Evolutionary conservation across 1,140 invertebrate species (phyloP).

Genomic region (Papilio dardanus): DNA sequence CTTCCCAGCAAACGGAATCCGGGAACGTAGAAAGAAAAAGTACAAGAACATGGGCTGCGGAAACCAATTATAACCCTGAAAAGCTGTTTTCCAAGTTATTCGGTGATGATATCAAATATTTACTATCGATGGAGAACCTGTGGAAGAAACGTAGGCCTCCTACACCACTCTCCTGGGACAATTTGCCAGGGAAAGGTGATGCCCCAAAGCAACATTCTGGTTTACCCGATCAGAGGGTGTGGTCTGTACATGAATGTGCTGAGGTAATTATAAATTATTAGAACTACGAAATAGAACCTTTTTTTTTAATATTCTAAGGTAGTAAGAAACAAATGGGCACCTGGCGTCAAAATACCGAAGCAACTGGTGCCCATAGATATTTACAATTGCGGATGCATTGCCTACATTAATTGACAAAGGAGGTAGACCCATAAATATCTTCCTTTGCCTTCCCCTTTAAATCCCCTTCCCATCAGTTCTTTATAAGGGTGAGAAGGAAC

Average conservation of each 20-base stretch:
- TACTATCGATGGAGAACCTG: constrained; percentile 96
- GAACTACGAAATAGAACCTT: too few relatives aligned
- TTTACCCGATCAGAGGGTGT: constrained; percentile 89
- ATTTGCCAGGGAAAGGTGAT: constrained; percentile 85
- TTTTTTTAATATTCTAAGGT: too few relatives aligned
- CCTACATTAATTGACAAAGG: too few relatives aligned
- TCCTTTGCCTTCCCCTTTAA: too few relatives aligned
- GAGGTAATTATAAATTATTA: constrained; percentile 60
- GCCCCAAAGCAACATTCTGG: constrained; percentile 72
- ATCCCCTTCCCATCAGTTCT: too few relatives aligned
- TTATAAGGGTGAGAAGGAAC: too few relatives aligned
- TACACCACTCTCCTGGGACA: constrained; percentile 89
- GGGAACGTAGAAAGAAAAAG: constrained; percentile 92
- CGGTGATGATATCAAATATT: constrained; percentile 96
- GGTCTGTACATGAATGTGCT: constrained; percentile 88
- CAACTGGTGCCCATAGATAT: too few relatives aligned
- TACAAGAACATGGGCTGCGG: constrained; percentile 95
- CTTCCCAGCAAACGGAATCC: constrained; percentile 62
- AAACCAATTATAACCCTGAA: constrained; percentile 91
- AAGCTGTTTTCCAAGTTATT: constrained; percentile 96
- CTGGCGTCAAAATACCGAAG: too few relatives aligned
- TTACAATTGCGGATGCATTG: too few relatives aligned
- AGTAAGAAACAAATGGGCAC: too few relatives aligned
- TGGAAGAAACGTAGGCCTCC: constrained; percentile 95
- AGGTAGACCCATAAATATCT: too few relatives aligned